phyloP scores from a whole-genome alignment of 2,113 vertebrate genomes.

The Sorex araneus region DNA sequence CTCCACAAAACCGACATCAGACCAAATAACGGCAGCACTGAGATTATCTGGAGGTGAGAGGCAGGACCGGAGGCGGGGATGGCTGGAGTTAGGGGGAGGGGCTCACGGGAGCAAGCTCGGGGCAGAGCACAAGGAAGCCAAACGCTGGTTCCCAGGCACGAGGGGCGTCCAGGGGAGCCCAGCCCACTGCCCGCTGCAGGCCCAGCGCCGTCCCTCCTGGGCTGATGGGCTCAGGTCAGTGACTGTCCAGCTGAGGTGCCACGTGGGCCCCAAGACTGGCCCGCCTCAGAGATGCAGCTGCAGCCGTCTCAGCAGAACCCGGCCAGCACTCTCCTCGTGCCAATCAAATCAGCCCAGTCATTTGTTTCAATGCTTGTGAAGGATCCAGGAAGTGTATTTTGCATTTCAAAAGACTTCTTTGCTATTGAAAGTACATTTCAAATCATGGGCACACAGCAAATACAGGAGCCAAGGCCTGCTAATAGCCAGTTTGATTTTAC shows the following conservation, averaged over 20 bases:
- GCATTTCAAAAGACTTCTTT: conserved; percentile 66
- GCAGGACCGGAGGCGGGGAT: neutral
- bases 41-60: conserved; percentile 2
- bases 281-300: neutral
- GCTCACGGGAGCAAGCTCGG: neutral
- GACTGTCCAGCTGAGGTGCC: neutral
- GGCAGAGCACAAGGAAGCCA: neutral
- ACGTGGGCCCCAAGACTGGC: neutral
- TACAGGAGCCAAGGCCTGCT: conserved; percentile 62
- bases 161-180: no score
- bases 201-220: neutral
- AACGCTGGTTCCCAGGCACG: neutral
- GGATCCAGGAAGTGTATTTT: conserved; percentile 31
- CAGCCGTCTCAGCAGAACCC: neutral
- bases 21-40: neutral
- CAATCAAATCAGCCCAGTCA: conserved; percentile 61
- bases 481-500: conserved; percentile 46
- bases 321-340: conserved; percentile 37
- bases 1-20: conserved; percentile 17
- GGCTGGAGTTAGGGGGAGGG: conserved; percentile 17
- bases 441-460: neutral
- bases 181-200: no score
- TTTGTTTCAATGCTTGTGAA: conserved; percentile 51
- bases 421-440: neutral
- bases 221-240: neutral